phyloP scores from a whole-genome alignment of 2,797 vertebrate genomes.

The Loriculus beryllinus region DNA sequence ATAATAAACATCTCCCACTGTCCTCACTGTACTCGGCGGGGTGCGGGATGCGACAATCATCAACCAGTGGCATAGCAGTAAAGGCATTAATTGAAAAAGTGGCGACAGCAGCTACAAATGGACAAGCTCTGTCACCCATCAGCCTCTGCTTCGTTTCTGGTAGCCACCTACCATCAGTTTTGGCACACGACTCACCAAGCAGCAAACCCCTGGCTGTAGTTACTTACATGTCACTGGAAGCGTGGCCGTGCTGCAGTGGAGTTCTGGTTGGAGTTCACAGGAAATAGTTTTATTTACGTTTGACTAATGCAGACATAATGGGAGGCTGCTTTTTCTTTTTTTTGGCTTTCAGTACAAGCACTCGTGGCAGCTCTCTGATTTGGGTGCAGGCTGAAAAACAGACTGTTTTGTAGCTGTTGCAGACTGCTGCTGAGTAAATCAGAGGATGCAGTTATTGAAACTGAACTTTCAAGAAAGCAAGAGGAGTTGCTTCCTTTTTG shows the following conservation, averaged over 20 bases:
- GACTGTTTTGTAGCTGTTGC: slow-evolving; percentile 11
- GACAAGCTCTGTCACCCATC: slow-evolving; percentile 7
- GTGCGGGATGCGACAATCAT: fast-evolving
- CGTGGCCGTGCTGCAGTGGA: neutral
- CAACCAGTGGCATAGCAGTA: neutral
- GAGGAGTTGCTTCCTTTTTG: slow-evolving; percentile 47
- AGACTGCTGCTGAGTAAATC: slow-evolving; percentile 21
- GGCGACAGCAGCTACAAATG: neutral
- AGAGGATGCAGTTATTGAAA: neutral
- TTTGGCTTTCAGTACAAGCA: slow-evolving; percentile 11
- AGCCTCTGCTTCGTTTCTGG: neutral
- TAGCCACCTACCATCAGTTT: neutral
- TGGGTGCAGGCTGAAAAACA: slow-evolving; percentile 27
- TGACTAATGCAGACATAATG: neutral
- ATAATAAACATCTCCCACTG: neutral
- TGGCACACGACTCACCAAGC: neutral
- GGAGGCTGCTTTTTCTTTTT: slow-evolving; percentile 12
- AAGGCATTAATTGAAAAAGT: neutral
- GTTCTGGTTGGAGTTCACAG: slow-evolving; percentile 28
- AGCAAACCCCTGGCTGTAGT: neutral
- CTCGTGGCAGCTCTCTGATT: slow-evolving; percentile 11
- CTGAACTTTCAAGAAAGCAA: slow-evolving; percentile 20
- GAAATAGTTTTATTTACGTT: slow-evolving; percentile 31
- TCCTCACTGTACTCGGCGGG: neutral
- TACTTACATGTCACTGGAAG: slow-evolving; percentile 25